A percentile compares a stretch with the other conserved stretches of the same genome.
Conservation (phyloP, 2,888 invertebrate genomes). For the Sphaerophoria taeniata region DNA sequence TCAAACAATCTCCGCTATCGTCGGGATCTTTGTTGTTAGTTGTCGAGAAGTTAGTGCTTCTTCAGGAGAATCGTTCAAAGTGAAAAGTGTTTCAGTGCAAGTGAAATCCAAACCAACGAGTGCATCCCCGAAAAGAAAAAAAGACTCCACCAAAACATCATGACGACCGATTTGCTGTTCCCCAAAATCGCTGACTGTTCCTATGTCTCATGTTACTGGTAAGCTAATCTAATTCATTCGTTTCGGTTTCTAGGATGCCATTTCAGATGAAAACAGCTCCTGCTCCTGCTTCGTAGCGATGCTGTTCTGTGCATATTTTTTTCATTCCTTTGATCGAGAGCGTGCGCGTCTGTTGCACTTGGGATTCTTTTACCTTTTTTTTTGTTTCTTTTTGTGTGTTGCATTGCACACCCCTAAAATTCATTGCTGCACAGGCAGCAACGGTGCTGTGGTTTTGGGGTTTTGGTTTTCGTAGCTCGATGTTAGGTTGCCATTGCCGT, state of each 20-base stretch:
- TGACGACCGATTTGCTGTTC: constrained; percentile 84
- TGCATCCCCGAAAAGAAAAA: constrained; percentile 54
- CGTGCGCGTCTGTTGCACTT: constrained; percentile 56
- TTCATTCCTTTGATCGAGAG: constrained; percentile 6
- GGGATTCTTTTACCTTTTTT: not conserved
- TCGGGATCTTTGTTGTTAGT: not conserved
- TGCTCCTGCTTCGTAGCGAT: not conserved
- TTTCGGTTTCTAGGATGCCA: constrained; percentile 3
- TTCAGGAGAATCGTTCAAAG: not conserved
- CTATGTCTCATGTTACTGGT: constrained; percentile 95
- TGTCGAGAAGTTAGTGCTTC: constrained; percentile 14
- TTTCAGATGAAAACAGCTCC: not conserved
- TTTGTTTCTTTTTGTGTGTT: constrained; percentile 2
- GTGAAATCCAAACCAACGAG: constrained; percentile 64
- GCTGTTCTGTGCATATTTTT: constrained; percentile 5
- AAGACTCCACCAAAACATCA: constrained; percentile 75
- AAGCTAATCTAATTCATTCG: constrained; percentile 80
- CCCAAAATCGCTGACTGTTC: constrained; percentile 91
- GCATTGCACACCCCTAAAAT: constrained; percentile 56
- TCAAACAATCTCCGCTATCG: constrained; percentile 25
- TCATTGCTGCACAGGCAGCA: constrained; percentile 29
- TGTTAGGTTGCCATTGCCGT: constrained; percentile 50
- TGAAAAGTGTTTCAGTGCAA: constrained; percentile 31
- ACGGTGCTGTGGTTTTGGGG: constrained; percentile 18
- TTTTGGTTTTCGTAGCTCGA: constrained; percentile 29